Evolutionary conservation across 2,888 invertebrate species (phyloP).

Genomic region (Apodemia duryi): DNA sequence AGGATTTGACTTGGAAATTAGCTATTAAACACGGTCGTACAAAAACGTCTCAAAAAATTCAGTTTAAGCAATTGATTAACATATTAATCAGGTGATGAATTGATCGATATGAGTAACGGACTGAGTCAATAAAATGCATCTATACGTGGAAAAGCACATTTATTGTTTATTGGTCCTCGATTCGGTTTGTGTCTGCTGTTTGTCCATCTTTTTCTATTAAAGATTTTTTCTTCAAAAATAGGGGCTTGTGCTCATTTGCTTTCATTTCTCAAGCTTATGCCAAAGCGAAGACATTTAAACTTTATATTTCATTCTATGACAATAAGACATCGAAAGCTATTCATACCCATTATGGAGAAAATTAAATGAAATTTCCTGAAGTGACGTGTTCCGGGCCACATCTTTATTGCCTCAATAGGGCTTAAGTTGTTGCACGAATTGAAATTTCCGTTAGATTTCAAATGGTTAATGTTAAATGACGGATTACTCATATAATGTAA

Average conservation of each 20-base stretch:
- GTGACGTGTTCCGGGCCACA: slow-evolving; percentile 55
- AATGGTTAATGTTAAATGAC: slow-evolving; percentile 29
- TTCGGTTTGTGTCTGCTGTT: not conserved
- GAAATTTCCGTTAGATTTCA: slow-evolving; percentile 56
- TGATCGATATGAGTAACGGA: not conserved
- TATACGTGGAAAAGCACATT: not conserved
- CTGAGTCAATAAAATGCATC: slow-evolving; percentile 6
- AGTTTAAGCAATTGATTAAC: no score
- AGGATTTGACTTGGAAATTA: no score
- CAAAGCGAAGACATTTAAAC: no score
- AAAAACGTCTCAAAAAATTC: no score
- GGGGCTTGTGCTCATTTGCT: not conserved
- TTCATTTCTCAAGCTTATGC: not conserved
- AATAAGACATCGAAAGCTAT: not conserved
- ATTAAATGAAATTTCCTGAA: slow-evolving; percentile 42
- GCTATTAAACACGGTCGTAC: no score
- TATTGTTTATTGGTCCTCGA: no score
- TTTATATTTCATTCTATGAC: not conserved
- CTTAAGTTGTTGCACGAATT: slow-evolving; percentile 51
- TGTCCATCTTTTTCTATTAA: not conserved
- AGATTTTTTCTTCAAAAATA: no score
- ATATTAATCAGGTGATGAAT: not conserved
- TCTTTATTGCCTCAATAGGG: slow-evolving; percentile 55
- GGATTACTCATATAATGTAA: not conserved
- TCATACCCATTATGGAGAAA: slow-evolving; percentile 16